A percentile compares a stretch with the other conserved stretches of the same genome.
Conservation (phyloP, 2,113 vertebrate species). For the Lepisosteus oculatus region DNA sequence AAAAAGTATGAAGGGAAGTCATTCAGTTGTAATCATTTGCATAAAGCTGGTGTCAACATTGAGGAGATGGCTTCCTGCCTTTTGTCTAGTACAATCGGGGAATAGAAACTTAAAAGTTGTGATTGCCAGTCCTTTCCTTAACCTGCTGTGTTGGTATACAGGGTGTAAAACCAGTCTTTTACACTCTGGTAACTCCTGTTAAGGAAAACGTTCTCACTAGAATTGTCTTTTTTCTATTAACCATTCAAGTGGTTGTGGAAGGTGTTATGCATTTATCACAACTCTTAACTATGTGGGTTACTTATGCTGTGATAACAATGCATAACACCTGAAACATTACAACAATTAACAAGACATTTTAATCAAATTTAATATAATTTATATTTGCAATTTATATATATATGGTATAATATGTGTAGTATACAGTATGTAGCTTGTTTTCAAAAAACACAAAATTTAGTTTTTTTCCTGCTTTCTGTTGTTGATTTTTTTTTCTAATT, state of each 20-base stretch:
- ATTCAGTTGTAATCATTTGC: conserved; percentile 80
- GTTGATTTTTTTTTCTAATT: too few species aligned
- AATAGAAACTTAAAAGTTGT: conserved; percentile 79
- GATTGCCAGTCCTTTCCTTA: conserved; percentile 78
- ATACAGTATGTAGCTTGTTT: too few species aligned
- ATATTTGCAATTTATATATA: too few species aligned
- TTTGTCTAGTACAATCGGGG: conserved; percentile 79
- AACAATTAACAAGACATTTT: too few species aligned
- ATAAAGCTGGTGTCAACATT: conserved; percentile 81
- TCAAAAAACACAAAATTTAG: too few species aligned
- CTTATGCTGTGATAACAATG: too few species aligned
- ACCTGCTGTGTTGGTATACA: conserved; percentile 84
- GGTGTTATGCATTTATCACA: too few species aligned
- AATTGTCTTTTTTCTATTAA: conserved; percentile 20
- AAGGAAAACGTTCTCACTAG: background rate
- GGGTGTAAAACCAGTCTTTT: conserved; percentile 57
- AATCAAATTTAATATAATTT: too few species aligned
- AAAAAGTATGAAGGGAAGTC: conserved; percentile 79
- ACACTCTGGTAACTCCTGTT: conserved; percentile 11
- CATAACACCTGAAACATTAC: too few species aligned
- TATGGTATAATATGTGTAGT: too few species aligned
- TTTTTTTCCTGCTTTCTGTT: too few species aligned
- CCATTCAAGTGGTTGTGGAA: background rate
- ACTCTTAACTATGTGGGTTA: too few species aligned
- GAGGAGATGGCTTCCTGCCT: conserved; percentile 85